Evolutionary conservation across 2,797 vertebrate species (phyloP), one percentile per base, ranked within the genome.

Genomic region (Tauraco hartlaubi): DNA sequence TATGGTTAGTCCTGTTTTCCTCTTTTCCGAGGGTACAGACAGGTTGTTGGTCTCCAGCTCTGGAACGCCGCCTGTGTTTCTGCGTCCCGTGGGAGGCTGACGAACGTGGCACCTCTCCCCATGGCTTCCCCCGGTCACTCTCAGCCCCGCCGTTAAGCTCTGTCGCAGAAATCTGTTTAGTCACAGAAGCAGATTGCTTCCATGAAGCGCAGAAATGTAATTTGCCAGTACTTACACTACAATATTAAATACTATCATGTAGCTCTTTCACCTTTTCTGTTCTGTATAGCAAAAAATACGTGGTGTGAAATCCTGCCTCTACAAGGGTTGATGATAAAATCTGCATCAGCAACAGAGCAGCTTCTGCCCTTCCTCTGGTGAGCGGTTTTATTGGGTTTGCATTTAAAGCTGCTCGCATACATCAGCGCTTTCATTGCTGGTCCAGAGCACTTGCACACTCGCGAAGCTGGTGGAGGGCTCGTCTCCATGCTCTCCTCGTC

Each of bases 181-280:
- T 94, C 92, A 92, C 91, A 94, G 90, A 66, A 92, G 91, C 91
- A 92, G 91, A 92, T 94, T 94, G 62, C 91, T 88, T 83, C 92
- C 74, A 76, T 11, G 35, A 90, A 90, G 82, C 6, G 1, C 87
- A 94, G 76, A 95, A 96, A 91, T 94, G 73, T 63, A 84, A 90
- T 95, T 96, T 95, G 81, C 89, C 89, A 95, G 86, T 74, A 94
- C 89, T 93, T 94, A 84, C 66, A 39, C 59, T 63, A 81, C 94
- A 76, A 73, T 78, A 81, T 94, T 92, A 91, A 96, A 95, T 81
- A 91, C 85, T 94, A 59, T n/a, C 90, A 79, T 69, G 82, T 66
- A 95, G 77, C 49, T 92, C 80, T 87, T 95, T 92, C 92, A 85
- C 91, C 88, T 93, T 92, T 90, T 81, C 80, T 56, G 84, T 88